Base-by-base conservation (phyloP, 2,888 invertebrate genomes). In the Metalampra italica region DNA sequence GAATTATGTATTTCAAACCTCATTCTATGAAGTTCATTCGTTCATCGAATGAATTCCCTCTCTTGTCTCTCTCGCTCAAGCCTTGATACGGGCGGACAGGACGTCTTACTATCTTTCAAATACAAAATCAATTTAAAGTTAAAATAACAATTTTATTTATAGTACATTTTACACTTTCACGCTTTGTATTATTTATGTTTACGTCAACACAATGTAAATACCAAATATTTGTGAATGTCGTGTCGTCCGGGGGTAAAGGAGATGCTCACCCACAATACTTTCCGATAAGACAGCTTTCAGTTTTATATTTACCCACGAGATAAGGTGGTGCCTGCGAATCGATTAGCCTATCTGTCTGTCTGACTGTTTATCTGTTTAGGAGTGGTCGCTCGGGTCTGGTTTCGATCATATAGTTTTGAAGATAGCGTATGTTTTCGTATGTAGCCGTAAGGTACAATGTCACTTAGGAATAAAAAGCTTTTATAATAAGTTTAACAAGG, bases 271-370 rank as follows among this genome's bases (percentile, higher is more conserved):
- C 54, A 55, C 68, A 66, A 60, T 69, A 68, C 36, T 67, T 64
- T 53, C 45, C 63, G 78, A 82, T 82, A 80, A 75, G 68, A 52
- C 55, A 56, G 68, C 75, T 68, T 76, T 77, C 74, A 74, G 71
- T 77, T 79, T 78, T 78, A 82, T 80, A 79, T 66, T 68, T 61
- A 60, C 66, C 68, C 58, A 60, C 54, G 61, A 68, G 75, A 77
- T 75, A 78, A 71, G 65, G 47, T 52, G 62, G 53, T 62, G 71
- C 61, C 74, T 63, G 75, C 73, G 65, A 72, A 80, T 78, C 81
- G 81, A 82, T 82, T 82, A 81, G 54, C 52, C 43, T 67, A 57
- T 62, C 66, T 64, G 69, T 72, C 66, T 56, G 68, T 72, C 62
- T 68, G 71, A 64, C 57, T 63, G 60, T 65, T 69, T 72, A 59